These are phyloP conservation scores for Pseudolaguvia tuberculata DNA, from an alignment of 2,113 vertebrate genomes.

Conservation along the genomic window DNA sequence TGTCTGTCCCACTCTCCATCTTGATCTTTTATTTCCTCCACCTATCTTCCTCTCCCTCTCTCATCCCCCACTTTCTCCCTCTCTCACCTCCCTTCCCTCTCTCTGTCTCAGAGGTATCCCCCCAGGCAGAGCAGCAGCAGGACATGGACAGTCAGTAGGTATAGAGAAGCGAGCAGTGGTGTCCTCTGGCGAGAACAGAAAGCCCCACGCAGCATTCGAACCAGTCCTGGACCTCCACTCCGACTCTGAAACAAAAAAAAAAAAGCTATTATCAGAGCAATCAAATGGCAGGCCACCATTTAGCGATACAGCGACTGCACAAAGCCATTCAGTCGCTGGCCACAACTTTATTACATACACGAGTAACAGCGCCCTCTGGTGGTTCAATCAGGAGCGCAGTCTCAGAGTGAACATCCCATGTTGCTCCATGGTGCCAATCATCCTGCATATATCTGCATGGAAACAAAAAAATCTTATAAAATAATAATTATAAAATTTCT, in stretches of 20 bases:
- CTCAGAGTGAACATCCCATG: conserved; percentile 67
- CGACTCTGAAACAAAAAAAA: conserved; percentile 64
- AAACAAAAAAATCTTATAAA: too few relatives aligned
- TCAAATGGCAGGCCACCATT: background rate
- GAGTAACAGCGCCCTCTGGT: conserved; percentile 64
- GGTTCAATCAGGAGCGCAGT: conserved; percentile 76
- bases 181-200: conserved; percentile 77
- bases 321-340: background rate
- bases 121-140: conserved; percentile 84
- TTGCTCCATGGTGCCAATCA: conserved; percentile 62
- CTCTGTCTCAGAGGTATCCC: conserved; percentile 75
- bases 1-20: too few relatives aligned
- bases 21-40: too few relatives aligned
- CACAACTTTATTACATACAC: conserved; percentile 66
- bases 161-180: conserved; percentile 75
- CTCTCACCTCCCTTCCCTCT: background rate
- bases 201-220: conserved; percentile 72
- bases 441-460: conserved; percentile 68
- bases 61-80: background rate
- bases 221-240: conserved; percentile 60
- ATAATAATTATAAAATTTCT: too few relatives aligned
- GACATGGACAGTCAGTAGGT: conserved; percentile 80
- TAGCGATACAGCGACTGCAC: background rate
- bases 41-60: background rate
- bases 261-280: background rate